Evolutionary conservation across 2,113 vertebrate genomes (phyloP).

Genomic region (Pseudopodoces humilis): DNA sequence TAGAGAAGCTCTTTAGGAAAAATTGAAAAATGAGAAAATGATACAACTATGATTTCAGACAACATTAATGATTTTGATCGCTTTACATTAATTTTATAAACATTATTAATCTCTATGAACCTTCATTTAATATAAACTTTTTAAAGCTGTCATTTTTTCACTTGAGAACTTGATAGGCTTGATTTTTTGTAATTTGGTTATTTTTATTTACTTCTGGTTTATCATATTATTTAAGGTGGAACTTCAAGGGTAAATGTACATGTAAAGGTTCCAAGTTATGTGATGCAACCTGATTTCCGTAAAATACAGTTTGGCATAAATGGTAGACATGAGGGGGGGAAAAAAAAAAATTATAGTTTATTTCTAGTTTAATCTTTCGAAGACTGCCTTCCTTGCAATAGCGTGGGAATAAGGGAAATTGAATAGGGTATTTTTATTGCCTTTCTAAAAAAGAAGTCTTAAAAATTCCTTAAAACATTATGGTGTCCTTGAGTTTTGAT

Average conservation of each 20-base stretch:
- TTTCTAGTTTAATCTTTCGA: background rate
- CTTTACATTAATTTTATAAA: background rate
- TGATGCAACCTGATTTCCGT: background rate
- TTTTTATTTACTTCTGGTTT: background rate
- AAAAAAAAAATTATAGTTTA: background rate
- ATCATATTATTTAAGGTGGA: background rate
- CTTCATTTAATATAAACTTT: background rate
- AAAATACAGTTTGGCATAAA: background rate
- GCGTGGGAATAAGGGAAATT: background rate
- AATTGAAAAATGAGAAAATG: background rate
- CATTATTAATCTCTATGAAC: background rate
- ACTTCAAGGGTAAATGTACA: background rate
- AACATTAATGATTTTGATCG: background rate
- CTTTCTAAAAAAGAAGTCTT: background rate
- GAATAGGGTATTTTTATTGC: background rate
- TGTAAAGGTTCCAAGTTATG: background rate
- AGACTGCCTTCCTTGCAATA: background rate
- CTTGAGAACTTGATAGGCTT: background rate
- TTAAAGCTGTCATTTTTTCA: background rate
- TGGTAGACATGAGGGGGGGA: rapidly evolving
- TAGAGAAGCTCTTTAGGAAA: background rate
- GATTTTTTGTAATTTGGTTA: background rate
- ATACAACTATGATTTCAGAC: background rate
- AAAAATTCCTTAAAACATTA: background rate
- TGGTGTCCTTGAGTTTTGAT: background rate